These are phyloP conservation scores for Leptopilina syphax DNA, from an alignment of 2,888 invertebrate species.

Conservation along the genomic window DNA sequence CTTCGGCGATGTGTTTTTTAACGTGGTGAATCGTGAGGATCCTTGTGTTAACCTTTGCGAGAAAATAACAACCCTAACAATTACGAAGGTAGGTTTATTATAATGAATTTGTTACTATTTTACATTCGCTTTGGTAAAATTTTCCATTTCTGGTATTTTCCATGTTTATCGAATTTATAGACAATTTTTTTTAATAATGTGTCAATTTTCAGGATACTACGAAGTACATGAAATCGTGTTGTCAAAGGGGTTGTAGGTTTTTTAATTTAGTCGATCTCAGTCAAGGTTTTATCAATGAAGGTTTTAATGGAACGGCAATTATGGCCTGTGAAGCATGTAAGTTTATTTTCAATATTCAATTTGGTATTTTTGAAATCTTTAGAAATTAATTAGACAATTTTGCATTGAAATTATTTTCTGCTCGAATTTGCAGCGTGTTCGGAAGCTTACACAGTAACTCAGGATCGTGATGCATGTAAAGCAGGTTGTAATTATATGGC, in stretches of 20 bases:
- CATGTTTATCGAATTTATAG: neutral
- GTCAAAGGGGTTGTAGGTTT: slow-evolving; percentile 74
- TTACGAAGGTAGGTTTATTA: slow-evolving; percentile 60
- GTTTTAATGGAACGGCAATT: slow-evolving; percentile 63
- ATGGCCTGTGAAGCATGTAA: slow-evolving; percentile 71
- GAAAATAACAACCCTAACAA: slow-evolving; percentile 59
- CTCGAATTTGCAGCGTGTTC: slow-evolving; percentile 67
- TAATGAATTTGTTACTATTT: neutral
- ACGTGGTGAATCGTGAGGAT: slow-evolving; percentile 63
- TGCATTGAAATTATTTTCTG: too few relatives aligned
- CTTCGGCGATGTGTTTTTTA: slow-evolving; percentile 61
- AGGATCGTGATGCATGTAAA: slow-evolving; percentile 66
- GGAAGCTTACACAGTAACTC: slow-evolving; percentile 68
- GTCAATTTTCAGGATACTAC: slow-evolving; percentile 7
- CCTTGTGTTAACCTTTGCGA: slow-evolving; percentile 69
- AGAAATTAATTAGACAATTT: too few relatives aligned
- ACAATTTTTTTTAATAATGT: neutral
- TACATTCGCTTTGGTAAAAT: neutral
- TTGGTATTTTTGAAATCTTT: neutral
- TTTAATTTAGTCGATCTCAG: slow-evolving; percentile 71
- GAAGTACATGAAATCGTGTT: slow-evolving; percentile 68
- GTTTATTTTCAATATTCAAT: slow-evolving; percentile 47
- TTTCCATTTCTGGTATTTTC: too few relatives aligned
- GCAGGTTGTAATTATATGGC: slow-evolving; percentile 71
- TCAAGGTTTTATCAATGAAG: slow-evolving; percentile 62